Evolutionary conservation across 1,140 invertebrate species (phyloP).

Genomic region (Sesamia nonagrioides): DNA sequence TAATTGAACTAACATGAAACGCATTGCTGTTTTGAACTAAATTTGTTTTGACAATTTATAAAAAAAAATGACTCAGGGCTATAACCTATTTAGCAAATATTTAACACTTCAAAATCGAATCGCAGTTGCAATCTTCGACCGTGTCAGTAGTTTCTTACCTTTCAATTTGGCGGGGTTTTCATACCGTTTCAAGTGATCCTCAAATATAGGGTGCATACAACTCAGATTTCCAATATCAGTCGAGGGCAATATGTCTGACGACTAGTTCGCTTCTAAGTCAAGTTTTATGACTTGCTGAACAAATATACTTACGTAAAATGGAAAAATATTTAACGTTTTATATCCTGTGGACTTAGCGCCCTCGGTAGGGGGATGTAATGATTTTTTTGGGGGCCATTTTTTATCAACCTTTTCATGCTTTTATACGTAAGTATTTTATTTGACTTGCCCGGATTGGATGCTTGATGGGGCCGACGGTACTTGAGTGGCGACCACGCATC

Average conservation of each 20-base stretch:
- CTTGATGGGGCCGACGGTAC: too few relatives aligned
- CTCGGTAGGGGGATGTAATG: not conserved
- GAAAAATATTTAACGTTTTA: slow-evolving; percentile 38
- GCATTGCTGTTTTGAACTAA: too few relatives aligned
- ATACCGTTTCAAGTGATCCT: slow-evolving; percentile 53
- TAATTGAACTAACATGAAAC: too few relatives aligned
- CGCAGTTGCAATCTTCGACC: slow-evolving; percentile 18
- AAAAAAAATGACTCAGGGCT: too few relatives aligned
- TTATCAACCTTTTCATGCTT: too few relatives aligned
- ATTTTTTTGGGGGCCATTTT: not conserved
- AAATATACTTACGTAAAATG: slow-evolving; percentile 50
- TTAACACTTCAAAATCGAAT: slow-evolving; percentile 37
- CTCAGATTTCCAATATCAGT: slow-evolving; percentile 56
- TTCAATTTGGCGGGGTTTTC: slow-evolving; percentile 53
- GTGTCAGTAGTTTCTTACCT: slow-evolving; percentile 39
- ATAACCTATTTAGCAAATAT: not conserved
- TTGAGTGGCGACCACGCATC: too few relatives aligned
- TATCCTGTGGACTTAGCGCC: not conserved
- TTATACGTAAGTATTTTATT: not conserved
- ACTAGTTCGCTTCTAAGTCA: slow-evolving; percentile 55
- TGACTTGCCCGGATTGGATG: too few relatives aligned
- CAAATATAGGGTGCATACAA: slow-evolving; percentile 58
- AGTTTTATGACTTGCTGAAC: slow-evolving; percentile 56
- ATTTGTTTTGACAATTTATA: too few relatives aligned
- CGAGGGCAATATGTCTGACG: slow-evolving; percentile 51